phyloP scores from a whole-genome alignment of 1,140 invertebrate species.

The Diorhabda carinulata region DNA sequence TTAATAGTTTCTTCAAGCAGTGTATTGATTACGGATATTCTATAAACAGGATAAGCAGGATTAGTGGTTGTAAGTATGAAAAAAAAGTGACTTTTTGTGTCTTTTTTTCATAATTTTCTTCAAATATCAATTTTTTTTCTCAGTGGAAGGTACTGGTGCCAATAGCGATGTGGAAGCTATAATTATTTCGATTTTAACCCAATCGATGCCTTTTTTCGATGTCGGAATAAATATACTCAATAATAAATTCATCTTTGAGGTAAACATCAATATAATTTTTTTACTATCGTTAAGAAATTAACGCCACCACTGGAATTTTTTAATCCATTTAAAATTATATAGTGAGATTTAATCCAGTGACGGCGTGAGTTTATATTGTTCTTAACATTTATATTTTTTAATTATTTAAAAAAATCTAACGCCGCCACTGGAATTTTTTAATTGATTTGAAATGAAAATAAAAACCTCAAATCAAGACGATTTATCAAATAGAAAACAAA shows the following conservation, averaged over 20 bases:
- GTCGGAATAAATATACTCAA: not conserved
- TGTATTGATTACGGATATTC: not conserved
- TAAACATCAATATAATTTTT: not conserved
- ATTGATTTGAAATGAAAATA: too few species aligned
- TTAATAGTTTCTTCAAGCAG: not conserved
- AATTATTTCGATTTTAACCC: not conserved
- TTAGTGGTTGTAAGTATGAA: not conserved
- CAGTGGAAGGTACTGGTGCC: not conserved
- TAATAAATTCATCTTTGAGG: not conserved
- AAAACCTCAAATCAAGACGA: too few species aligned
- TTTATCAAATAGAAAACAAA: too few species aligned
- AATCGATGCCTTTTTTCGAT: not conserved
- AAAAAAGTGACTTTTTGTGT: too few species aligned
- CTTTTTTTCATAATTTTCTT: not conserved
- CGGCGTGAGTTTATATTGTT: too few species aligned
- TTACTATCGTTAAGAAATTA: too few species aligned
- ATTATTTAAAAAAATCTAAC: too few species aligned
- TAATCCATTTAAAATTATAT: too few species aligned
- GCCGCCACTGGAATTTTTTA: too few species aligned
- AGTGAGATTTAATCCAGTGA: too few species aligned
- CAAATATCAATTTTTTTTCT: not conserved
- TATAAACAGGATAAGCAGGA: not conserved
- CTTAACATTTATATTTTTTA: too few species aligned
- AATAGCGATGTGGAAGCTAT: not conserved
- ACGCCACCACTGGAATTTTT: too few species aligned